Evolutionary conservation across 2,113 vertebrate species (phyloP).

Genomic region (Plotosus lineatus): DNA sequence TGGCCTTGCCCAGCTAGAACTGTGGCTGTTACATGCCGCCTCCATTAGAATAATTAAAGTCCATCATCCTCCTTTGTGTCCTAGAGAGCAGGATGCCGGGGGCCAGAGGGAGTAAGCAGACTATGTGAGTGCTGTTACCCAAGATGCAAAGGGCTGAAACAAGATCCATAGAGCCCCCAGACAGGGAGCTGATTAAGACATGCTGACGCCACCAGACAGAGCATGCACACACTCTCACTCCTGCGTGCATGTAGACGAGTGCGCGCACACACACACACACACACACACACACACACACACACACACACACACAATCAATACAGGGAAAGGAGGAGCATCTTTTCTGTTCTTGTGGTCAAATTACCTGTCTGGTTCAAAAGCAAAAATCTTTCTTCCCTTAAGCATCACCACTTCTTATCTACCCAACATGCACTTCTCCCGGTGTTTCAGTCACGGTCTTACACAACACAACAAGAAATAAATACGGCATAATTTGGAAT

Average conservation of each 20-base stretch:
- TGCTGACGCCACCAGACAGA: conserved; percentile 76
- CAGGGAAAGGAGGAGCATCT: conserved; percentile 72
- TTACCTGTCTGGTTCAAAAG: conserved; percentile 72
- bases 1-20: not conserved
- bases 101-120: conserved; percentile 33
- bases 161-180: conserved; percentile 75
- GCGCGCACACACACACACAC: conserved; percentile 47
- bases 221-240: conserved; percentile 45
- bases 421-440: not conserved
- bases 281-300: conserved; percentile 43
- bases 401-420: not conserved
- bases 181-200: conserved; percentile 78
- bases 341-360: conserved; percentile 75
- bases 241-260: not conserved
- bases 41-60: conserved; percentile 45
- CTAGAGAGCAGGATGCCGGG: conserved; percentile 44
- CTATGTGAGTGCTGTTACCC: conserved; percentile 65
- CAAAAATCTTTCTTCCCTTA: conserved; percentile 48
- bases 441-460: not conserved
- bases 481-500: not conserved
- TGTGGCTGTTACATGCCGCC: conserved; percentile 20
- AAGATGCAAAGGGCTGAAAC: conserved; percentile 75
- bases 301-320: conserved; percentile 73
- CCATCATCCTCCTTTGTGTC: conserved; percentile 46
- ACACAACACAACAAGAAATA: not conserved